Evolutionary conservation across 2,797 vertebrate genomes (phyloP), one percentile per base, ranked within the genome.

Genomic region (Chaunax sp.): DNA sequence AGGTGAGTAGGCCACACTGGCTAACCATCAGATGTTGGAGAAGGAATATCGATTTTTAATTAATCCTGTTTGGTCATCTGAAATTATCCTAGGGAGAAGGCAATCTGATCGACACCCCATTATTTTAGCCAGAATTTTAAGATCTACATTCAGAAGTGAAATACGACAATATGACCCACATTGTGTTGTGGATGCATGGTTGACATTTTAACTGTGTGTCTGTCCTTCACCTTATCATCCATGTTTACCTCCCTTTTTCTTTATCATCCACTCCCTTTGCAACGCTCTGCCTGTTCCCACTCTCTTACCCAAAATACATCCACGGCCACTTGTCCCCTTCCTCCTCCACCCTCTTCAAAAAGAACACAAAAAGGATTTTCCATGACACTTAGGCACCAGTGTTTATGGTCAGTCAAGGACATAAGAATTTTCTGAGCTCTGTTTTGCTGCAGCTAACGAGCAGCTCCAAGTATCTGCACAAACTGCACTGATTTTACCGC

Each of bases 331-430:
- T 12, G 25, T 37, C 51, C 58, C 1, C 50, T 40, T 64, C 50
- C 43, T 72, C 51, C 38, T 43, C 37, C 51, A 13, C 38, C 12
- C 41, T 6, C 19, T 62, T 11, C 1, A 13, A 10, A 15, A 59
- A 19, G 10, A 35, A 35, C 26, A 30, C 58, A 15, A 26, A 22
- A 33, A 33, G n/a, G 1, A 50, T 15, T 73, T 84, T 89, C 86
- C 82, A 80, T 84, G 83, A 87, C 64, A 61, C 23, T 35, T 5
- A 12, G 16, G 13, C 37, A 1, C 22, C 11, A 2, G 8, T 18
- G 22, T 55, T 61, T 53, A 58, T 56, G 25, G 33, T 77, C 75
- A n/a, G 79, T 85, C 52, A 87, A 78, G 87, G 88, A 40, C 12
- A 1, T 84, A 72, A 54, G 81, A 80, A 56, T 26, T 70, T 68